A percentile compares a stretch with the other conserved stretches of the same genome.
Conservation (phyloP, 2,113 vertebrate genomes). For the Ramphastos sulfuratus region DNA sequence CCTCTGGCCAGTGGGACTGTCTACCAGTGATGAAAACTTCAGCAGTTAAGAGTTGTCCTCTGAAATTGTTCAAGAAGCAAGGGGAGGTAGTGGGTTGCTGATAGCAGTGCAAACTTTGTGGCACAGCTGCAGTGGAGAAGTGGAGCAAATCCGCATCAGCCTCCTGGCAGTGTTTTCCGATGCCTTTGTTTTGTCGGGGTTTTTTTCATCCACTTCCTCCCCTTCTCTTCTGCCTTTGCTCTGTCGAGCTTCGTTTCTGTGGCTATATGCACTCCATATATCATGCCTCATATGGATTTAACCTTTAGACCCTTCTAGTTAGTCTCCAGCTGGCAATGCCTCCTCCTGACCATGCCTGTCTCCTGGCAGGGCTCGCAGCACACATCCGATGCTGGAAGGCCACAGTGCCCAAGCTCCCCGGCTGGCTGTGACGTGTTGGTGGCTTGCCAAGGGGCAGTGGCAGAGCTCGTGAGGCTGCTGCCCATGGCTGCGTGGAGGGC, state of each 20-base stretch:
- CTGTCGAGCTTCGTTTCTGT: background rate
- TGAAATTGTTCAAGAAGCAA: background rate
- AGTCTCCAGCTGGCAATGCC: background rate
- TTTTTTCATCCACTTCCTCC: background rate
- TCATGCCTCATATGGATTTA: background rate
- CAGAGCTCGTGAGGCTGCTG: accelerated
- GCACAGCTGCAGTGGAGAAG: background rate
- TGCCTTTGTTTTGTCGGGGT: no score
- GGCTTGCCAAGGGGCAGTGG: background rate
- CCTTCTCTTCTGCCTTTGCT: background rate
- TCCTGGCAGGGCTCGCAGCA: accelerated
- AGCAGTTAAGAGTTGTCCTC: background rate
- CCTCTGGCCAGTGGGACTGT: accelerated
- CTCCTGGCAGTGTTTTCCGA: background rate
- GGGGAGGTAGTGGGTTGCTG: background rate
- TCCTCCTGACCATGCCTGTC: accelerated
- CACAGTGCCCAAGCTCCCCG: accelerated
- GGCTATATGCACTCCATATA: background rate
- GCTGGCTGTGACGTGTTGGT: background rate
- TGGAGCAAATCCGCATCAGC: background rate
- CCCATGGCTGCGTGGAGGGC: accelerated
- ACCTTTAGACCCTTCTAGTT: constrained; percentile 6
- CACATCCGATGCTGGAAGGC: background rate
- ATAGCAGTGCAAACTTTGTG: background rate
- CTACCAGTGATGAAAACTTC: background rate